Percentiles rank a stretch among this genome's conserved stretches.
These are phyloP conservation scores for Orius insidiosus DNA, from an alignment of 1,140 invertebrate genomes.

Conservation along the genomic window DNA sequence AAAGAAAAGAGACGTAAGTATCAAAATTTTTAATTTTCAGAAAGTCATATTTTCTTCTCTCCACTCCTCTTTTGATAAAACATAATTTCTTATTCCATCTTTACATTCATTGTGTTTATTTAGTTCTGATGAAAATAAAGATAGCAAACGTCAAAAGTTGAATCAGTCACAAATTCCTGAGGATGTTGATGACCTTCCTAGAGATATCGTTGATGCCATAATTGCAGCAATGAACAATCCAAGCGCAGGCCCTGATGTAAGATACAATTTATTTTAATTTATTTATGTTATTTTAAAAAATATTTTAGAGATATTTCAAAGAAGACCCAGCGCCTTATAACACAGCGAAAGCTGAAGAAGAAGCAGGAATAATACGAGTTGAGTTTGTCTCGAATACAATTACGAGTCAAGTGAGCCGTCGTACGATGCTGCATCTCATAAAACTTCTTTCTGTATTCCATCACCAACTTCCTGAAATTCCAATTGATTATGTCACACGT, in stretches of 20 bases:
- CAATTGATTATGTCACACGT: slow-evolving; percentile 93
- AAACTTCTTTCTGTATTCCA: slow-evolving; percentile 91
- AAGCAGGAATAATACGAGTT: slow-evolving; percentile 75
- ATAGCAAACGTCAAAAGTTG: slow-evolving; percentile 2
- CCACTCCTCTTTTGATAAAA: too few relatives aligned
- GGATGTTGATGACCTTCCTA: slow-evolving; percentile 32
- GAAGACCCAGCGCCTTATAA: slow-evolving; percentile 78
- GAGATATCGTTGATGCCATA: slow-evolving; percentile 55
- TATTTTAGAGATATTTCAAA: slow-evolving; percentile 46
- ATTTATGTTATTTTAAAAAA: slow-evolving; percentile 4
- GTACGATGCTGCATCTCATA: slow-evolving; percentile 84
- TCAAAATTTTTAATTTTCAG: slow-evolving; percentile 4
- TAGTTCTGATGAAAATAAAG: not conserved
- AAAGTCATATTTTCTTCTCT: too few relatives aligned
- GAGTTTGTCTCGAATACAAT: slow-evolving; percentile 88
- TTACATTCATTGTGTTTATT: too few relatives aligned
- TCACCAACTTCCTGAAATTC: slow-evolving; percentile 91
- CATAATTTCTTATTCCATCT: too few relatives aligned
- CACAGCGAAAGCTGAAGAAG: slow-evolving; percentile 77
- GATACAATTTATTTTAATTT: slow-evolving; percentile 19
- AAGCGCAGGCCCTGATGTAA: slow-evolving; percentile 65
- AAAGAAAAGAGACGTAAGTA: not conserved
- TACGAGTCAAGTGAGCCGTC: slow-evolving; percentile 66
- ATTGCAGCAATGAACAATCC: slow-evolving; percentile 51
- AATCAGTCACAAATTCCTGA: slow-evolving; percentile 23